A percentile compares a stretch with the other conserved stretches of the same genome.
These are phyloP conservation scores for Ondatra zibethicus DNA, from an alignment of 2,113 vertebrate species.

Conservation along the genomic window DNA sequence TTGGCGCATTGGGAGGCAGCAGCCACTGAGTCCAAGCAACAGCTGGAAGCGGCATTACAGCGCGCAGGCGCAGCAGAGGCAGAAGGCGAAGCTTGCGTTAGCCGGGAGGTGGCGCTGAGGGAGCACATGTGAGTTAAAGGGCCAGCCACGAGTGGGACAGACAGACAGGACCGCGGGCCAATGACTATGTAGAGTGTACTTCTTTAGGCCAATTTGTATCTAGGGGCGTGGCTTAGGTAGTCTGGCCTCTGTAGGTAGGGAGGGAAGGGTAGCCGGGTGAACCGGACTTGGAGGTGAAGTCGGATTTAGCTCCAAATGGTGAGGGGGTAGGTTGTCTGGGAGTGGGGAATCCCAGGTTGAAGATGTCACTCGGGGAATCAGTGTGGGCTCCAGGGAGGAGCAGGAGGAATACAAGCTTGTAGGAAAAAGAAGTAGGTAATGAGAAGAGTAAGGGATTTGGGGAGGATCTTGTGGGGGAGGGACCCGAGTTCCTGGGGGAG, in stretches of 20 bases:
- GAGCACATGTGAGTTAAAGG: conserved; percentile 35
- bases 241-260: rapidly evolving
- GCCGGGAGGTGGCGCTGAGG: conserved; percentile 71
- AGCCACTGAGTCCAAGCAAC: conserved; percentile 61
- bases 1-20: conserved; percentile 78
- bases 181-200: neutral
- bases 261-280: rapidly evolving
- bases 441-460: neutral
- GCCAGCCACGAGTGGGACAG: rapidly evolving
- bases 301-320: rapidly evolving
- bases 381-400: neutral
- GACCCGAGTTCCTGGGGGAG: neutral
- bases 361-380: neutral
- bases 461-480: neutral
- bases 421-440: neutral
- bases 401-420: neutral
- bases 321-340: rapidly evolving
- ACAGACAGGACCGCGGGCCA: neutral
- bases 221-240: rapidly evolving
- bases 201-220: rapidly evolving
- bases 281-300: neutral
- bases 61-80: neutral
- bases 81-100: conserved; percentile 48
- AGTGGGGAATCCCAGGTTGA: neutral
- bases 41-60: neutral